Evolutionary conservation across 2,797 vertebrate genomes (phyloP).

Genomic region (Cryptoblepharus egeriae): DNA sequence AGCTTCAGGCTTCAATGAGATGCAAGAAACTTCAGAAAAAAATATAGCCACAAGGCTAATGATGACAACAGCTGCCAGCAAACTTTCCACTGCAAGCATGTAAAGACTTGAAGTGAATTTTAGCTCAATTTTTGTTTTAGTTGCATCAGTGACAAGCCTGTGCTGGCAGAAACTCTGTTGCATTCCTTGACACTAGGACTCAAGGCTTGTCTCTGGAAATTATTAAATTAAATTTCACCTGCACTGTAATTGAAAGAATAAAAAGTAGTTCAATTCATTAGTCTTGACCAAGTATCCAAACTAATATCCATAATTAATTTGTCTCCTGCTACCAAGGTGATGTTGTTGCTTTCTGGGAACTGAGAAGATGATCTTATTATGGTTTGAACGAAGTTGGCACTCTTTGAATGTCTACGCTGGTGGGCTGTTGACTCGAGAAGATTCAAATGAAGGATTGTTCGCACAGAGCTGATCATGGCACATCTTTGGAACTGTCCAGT

Average conservation of each 20-base stretch:
- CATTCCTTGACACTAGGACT: slow-evolving; percentile 82
- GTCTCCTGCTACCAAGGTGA: not conserved
- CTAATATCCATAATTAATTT: not conserved
- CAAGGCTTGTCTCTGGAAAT: slow-evolving; percentile 53
- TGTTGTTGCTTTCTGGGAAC: too few relatives aligned
- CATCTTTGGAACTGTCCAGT: too few relatives aligned
- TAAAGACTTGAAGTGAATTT: slow-evolving; percentile 82
- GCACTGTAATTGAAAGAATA: slow-evolving; percentile 45
- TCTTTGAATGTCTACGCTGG: too few relatives aligned
- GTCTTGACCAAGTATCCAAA: not conserved
- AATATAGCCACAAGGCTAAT: slow-evolving; percentile 84
- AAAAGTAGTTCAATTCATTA: slow-evolving; percentile 1
- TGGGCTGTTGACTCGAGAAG: too few relatives aligned
- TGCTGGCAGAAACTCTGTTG: slow-evolving; percentile 76
- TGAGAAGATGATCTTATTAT: too few relatives aligned
- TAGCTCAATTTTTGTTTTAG: slow-evolving; percentile 79
- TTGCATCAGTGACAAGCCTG: slow-evolving; percentile 83
- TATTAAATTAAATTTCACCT: slow-evolving; percentile 62
- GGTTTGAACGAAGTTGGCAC: too few relatives aligned
- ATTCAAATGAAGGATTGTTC: too few relatives aligned
- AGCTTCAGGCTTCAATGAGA: slow-evolving; percentile 80
- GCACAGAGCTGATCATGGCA: too few relatives aligned
- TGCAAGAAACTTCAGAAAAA: slow-evolving; percentile 80
- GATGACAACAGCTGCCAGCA: slow-evolving; percentile 84
- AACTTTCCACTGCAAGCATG: slow-evolving; percentile 81